A percentile compares a stretch with the other conserved stretches of the same genome.
Conservation (phyloP, 2,888 invertebrate genomes). For the Didymodactylos carnosus region DNA sequence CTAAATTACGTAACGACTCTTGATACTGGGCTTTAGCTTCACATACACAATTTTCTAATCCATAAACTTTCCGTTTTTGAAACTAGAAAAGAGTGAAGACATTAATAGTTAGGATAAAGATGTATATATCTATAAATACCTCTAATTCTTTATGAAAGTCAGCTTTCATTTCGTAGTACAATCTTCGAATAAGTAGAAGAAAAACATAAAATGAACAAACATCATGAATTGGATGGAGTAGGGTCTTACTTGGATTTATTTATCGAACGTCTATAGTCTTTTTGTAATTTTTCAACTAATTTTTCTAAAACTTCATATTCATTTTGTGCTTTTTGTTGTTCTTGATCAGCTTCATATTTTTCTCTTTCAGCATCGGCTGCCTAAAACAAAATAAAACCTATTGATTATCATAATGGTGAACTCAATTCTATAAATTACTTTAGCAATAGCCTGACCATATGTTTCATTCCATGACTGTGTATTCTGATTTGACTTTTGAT, state of each 20-base stretch:
- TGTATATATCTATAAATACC: background rate
- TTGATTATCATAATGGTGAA: background rate
- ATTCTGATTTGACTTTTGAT: background rate
- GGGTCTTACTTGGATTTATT: slow-evolving; percentile 3
- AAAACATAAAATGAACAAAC: background rate
- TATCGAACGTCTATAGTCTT: background rate
- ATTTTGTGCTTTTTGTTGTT: background rate
- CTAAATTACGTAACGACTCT: slow-evolving; percentile 7
- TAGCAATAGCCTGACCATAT: background rate
- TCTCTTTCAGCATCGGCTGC: background rate
- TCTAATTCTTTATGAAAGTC: background rate
- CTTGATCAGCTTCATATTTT: background rate
- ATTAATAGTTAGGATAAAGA: background rate
- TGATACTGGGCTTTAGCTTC: slow-evolving; percentile 12
- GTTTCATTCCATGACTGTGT: background rate
- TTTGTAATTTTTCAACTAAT: slow-evolving; percentile 1
- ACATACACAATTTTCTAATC: slow-evolving; percentile 12
- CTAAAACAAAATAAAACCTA: background rate
- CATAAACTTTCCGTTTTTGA: background rate
- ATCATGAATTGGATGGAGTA: no score
- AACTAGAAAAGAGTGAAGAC: background rate
- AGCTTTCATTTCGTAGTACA: background rate
- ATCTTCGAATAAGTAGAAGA: background rate
- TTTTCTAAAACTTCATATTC: background rate
- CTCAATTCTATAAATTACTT: background rate